Base-by-base conservation (phyloP, 1,140 invertebrate genomes). In the Cheumatopsyche charites region DNA sequence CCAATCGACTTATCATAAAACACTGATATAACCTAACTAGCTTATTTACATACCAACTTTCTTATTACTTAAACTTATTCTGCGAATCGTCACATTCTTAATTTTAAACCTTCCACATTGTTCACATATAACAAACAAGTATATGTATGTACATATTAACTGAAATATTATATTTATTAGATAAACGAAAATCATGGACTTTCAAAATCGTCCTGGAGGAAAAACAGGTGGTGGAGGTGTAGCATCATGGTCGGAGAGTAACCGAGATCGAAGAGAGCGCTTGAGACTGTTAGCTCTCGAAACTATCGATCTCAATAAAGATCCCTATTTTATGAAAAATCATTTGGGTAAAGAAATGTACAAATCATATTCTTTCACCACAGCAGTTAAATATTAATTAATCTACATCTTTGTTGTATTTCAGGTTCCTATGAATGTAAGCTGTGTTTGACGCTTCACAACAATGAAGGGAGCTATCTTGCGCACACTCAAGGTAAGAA, bases 401-500 rank as follows among this genome's bases (percentile, higher is more conserved):
- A 42, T n/a, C n/a, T n/a, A 42, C 41, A 42, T 42, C 41, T 42
- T 42, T 6, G 41, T 42, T 42, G 12, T n/a, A n/a, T n/a, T n/a
- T n/a, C 77, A 91, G 91, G 96, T 0, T 98, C 98, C 1, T 99
- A 99, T 85, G 98, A 99, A 84, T 99, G 98, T 82, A 99, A 99
- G 86, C 83, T 99, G 0, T 99, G 98, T 87, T 82, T 99, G 15
- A 99, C 98, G 0, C 85, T 99, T 12, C 98, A 99, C 80, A 99
- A 99, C 79, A 99, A 99, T 86, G 98, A 99, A 84, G 98, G 98
- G 1, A 98, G 96, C 80, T 99, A 99, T 80, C 86, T 99, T 77
- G 98, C 98, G 12, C 98, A 99, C 79, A 99, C 98, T 0, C 98
- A 99, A 84, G 98, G 98, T n/a, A 99, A 99, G 81, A 99, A 99